phyloP scores from a whole-genome alignment of 30 jellyfish, hydroid and myxozoan species.

The Hydra vulgaris region DNA sequence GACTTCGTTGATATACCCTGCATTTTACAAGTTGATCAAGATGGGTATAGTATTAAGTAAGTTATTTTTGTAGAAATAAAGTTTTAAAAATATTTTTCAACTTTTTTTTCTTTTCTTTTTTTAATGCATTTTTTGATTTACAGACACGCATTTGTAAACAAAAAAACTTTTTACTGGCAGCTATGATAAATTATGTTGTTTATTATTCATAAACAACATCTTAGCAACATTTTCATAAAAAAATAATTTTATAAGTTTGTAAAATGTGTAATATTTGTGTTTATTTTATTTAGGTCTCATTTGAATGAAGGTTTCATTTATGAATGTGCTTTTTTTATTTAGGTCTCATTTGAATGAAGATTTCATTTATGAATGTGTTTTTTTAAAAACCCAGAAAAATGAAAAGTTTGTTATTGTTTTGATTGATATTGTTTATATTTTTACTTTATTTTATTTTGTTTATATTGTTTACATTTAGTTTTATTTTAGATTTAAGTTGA shows the following conservation, averaged over 20 bases:
- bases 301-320: not conserved
- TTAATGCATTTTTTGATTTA: too few relatives aligned
- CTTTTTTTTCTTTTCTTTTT: not conserved
- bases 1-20: slow-evolving; percentile 3
- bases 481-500: not conserved
- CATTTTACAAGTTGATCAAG: not conserved
- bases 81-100: not conserved
- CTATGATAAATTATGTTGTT: too few relatives aligned
- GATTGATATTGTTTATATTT: not conserved
- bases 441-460: not conserved
- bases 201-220: too few relatives aligned
- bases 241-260: too few relatives aligned
- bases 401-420: not conserved
- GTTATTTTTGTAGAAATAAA: not conserved
- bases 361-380: not conserved
- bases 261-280: too few relatives aligned
- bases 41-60: not conserved
- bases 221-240: too few relatives aligned
- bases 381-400: too few relatives aligned
- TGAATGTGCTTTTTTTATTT: not conserved
- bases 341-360: not conserved
- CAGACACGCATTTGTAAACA: too few relatives aligned
- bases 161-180: too few relatives aligned
- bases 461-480: not conserved
- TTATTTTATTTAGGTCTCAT: not conserved